phyloP scores from a whole-genome alignment of 2,888 invertebrate genomes.

The Tenodera sinensis region DNA sequence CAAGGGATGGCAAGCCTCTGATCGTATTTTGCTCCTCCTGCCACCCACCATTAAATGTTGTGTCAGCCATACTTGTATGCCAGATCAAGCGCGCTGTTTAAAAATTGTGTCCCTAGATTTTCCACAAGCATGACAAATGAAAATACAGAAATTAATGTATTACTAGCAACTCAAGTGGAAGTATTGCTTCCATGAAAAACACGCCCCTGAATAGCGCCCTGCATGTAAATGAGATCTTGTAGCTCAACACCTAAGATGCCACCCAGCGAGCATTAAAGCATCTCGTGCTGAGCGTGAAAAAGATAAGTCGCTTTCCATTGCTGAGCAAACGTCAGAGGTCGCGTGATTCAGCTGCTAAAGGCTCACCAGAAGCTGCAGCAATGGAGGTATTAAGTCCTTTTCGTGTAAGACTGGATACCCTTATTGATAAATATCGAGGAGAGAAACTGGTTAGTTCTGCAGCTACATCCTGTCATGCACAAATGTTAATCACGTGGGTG shows the following conservation, averaged over 20 bases:
- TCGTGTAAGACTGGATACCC: not conserved
- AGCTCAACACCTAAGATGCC: not conserved
- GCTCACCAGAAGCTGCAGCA: not conserved
- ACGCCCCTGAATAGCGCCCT: no score
- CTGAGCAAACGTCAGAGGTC: not conserved
- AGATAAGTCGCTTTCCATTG: not conserved
- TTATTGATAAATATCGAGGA: not conserved
- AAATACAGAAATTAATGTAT: no score
- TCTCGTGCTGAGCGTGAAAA: not conserved
- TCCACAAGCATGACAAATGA: no score
- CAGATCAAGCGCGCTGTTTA: no score
- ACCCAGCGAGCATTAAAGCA: not conserved
- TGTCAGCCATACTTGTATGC: no score
- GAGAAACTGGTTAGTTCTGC: not conserved
- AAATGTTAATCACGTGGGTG: not conserved
- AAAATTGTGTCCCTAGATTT: no score
- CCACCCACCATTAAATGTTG: no score
- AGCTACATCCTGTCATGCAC: not conserved
- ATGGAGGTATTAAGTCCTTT: not conserved
- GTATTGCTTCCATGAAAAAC: no score
- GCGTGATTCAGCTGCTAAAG: not conserved
- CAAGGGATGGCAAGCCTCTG: no score
- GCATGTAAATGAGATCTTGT: no score
- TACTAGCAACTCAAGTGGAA: no score
- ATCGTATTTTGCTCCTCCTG: no score